Base-by-base conservation (phyloP, 2,888 invertebrate genomes). In the Mongoloraphidia duomilia region DNA sequence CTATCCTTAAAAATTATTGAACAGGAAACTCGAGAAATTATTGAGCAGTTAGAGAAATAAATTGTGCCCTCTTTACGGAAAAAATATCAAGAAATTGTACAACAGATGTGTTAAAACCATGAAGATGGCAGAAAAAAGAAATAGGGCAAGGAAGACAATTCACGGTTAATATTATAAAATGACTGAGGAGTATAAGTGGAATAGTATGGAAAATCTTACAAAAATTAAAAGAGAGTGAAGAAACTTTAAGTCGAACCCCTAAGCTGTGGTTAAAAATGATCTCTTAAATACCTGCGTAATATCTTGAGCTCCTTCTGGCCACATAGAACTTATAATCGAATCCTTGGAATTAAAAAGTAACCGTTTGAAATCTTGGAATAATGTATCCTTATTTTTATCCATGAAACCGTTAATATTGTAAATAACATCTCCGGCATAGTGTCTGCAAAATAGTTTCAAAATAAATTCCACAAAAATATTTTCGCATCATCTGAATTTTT, bases 291-390 rank as follows among this genome's bases (percentile, higher is more conserved):
- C 79, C 77, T 86, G 80, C 38, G 81, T 80, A 58, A 96, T 90
- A 60, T 91, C 80, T 60, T 86, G 82, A 26, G 87, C 88, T 34
- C 97, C 97, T 67, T 97, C 97, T 0, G 95, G 96, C 94, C 95
- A 97, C 93, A 97, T 94, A 52, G 73, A 72, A 41, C 80, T 78
- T 40, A 97, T 74, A 56, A 89, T 79, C 14, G 70, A 63, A 68
- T 92, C 86, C 49, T 72, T 73, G 44, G 94, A 94, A 61, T 85
- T 82, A 68, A 81, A 93, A 56, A 96, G 73, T 49, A 97, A 71
- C 34, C 97, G 74, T 71, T 96, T 97, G 62, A 97, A 90, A 69
- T 97, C 96, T 73, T 95, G 95, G 73, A 91, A 97, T 44, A 97
- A 73, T 0, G 90, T 88, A 67, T 97, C 97, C 67, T 86, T 92